phyloP scores from a whole-genome alignment of 2,113 vertebrate genomes.

The Corythornis madagascariensis region DNA sequence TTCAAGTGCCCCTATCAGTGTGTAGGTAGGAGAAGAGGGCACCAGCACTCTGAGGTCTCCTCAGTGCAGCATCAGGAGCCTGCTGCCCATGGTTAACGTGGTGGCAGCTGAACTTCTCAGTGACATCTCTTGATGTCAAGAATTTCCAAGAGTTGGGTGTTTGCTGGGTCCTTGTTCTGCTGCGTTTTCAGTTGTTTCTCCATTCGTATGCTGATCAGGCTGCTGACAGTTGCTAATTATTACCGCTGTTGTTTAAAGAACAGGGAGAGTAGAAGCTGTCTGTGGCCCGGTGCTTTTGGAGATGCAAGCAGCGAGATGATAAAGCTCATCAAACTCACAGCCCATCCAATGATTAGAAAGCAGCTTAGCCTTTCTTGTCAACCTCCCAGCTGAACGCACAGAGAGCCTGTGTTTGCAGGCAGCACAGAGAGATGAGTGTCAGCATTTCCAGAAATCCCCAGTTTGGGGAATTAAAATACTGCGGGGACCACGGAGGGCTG shows the following conservation, averaged over 20 bases:
- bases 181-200: constrained; percentile 32
- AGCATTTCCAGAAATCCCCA: constrained; percentile 61
- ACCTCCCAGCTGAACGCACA: constrained; percentile 13
- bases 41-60: background rate
- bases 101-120: constrained; percentile 21
- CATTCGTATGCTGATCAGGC: background rate
- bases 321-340: constrained; percentile 12
- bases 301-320: background rate
- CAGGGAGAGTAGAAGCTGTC: background rate
- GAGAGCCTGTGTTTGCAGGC: constrained; percentile 35
- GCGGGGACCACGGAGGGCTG: background rate
- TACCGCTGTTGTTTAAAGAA: constrained; percentile 24
- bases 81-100: background rate
- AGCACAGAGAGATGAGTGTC: constrained; percentile 21
- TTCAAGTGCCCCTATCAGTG: background rate
- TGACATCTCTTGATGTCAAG: constrained; percentile 51
- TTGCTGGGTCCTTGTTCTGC: constrained; percentile 30
- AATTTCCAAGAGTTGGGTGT: constrained; percentile 17
- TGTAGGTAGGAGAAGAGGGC: background rate
- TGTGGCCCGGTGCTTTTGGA: constrained; percentile 35
- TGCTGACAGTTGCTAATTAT: constrained; percentile 38
- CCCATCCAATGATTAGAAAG: constrained; percentile 28
- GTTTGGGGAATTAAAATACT: constrained; percentile 57
- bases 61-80: background rate
- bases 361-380: constrained; percentile 27